Evolutionary conservation across 1,140 invertebrate genomes (phyloP).

Genomic region (Lethocerus indicus): DNA sequence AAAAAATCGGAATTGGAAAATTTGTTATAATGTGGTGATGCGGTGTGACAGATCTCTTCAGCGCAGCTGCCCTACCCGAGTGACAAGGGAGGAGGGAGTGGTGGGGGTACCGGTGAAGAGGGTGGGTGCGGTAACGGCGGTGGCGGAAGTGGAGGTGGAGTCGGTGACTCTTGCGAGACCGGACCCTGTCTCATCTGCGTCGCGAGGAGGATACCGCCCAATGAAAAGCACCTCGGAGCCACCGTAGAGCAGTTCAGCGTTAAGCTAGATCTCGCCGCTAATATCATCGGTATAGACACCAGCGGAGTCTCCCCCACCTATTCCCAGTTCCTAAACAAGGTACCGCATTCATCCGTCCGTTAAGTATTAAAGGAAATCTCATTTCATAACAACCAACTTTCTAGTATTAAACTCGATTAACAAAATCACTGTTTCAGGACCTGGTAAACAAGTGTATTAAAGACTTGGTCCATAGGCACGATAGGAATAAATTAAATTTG

Average conservation of each 20-base stretch:
- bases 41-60: constrained; percentile 34
- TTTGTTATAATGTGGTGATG: too few species aligned
- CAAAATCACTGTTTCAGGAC: too few species aligned
- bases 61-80: constrained; percentile 27
- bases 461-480: constrained; percentile 60
- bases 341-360: constrained; percentile 25
- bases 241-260: constrained; percentile 79
- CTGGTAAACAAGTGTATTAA: constrained; percentile 49
- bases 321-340: constrained; percentile 48
- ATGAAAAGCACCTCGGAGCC: constrained; percentile 57
- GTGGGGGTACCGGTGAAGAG: constrained; percentile 21
- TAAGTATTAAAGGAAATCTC: too few species aligned
- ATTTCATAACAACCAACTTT: too few species aligned
- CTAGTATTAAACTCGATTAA: too few species aligned
- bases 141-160: constrained; percentile 22
- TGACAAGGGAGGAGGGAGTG: constrained; percentile 25
- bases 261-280: constrained; percentile 70
- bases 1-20: too few species aligned
- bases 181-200: constrained; percentile 60
- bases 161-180: constrained; percentile 31
- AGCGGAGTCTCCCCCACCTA: constrained; percentile 45
- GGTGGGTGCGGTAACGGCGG: constrained; percentile 26
- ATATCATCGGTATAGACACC: constrained; percentile 61
- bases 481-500: constrained; percentile 46
- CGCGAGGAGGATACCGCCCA: constrained; percentile 63